Evolutionary conservation across 1,140 invertebrate species (phyloP).

Genomic region (Calephelis virginiensis): DNA sequence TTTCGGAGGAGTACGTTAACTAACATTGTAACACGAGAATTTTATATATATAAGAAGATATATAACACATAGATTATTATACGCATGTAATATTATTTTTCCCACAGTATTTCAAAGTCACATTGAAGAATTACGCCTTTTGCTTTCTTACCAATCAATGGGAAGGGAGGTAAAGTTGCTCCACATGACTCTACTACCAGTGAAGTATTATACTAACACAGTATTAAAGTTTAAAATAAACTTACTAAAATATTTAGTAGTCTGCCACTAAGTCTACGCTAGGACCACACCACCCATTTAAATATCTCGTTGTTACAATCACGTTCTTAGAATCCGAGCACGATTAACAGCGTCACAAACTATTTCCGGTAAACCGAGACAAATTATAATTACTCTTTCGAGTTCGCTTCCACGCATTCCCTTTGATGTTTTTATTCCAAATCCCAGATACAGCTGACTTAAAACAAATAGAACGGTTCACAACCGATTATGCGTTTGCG

Average conservation of each 20-base stretch:
- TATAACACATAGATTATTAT: no score
- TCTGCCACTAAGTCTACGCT: constrained; percentile 1
- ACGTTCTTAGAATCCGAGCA: constrained; percentile 54
- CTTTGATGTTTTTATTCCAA: constrained; percentile 65
- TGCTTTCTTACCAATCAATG: no score
- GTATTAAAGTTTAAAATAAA: background rate
- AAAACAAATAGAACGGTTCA: constrained; percentile 73
- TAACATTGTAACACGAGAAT: no score
- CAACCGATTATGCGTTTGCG: constrained; percentile 69
- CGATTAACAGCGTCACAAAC: constrained; percentile 68
- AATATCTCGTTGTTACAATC: background rate
- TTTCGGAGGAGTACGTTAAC: no score
- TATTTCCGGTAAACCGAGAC: constrained; percentile 73
- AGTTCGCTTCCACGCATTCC: constrained; percentile 52
- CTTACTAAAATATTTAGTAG: background rate
- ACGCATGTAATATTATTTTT: no score
- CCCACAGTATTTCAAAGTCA: no score
- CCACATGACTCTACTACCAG: no score
- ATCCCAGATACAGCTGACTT: constrained; percentile 67
- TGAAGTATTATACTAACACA: no score
- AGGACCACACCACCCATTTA: background rate
- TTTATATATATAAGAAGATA: no score
- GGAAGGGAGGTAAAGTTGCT: no score
- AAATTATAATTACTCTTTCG: constrained; percentile 75
- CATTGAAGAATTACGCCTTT: no score